Percentiles rank a stretch among this genome's conserved stretches.
Evolutionary conservation across 2,113 vertebrate species (phyloP).

Genomic region (Xiphorhynchus elegans): DNA sequence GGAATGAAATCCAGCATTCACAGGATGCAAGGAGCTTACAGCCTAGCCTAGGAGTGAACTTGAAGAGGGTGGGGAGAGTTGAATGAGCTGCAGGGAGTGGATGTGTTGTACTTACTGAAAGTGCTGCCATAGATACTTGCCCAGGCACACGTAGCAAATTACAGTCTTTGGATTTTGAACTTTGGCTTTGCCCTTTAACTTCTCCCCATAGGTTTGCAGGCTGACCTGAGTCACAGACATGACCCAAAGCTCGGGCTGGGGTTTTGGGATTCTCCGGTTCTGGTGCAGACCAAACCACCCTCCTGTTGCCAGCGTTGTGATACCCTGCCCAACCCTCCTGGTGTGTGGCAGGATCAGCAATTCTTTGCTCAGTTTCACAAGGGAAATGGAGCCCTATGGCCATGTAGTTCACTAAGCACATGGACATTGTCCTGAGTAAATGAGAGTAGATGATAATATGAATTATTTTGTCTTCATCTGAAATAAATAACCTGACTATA

Average conservation of each 20-base stretch:
- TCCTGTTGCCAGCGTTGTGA: neutral
- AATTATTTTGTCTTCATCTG: neutral
- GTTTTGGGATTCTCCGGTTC: neutral
- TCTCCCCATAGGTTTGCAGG: neutral
- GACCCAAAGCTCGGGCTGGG: neutral
- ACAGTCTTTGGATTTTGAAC: neutral
- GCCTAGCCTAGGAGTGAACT: neutral
- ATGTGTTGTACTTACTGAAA: accelerated
- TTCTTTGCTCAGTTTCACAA: neutral
- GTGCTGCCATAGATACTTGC: neutral
- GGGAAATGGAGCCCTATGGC: accelerated
- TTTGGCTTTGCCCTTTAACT: neutral
- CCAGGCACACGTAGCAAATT: neutral
- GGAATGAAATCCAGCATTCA: neutral
- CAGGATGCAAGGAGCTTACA: neutral
- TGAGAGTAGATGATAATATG: neutral
- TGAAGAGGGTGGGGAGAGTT: neutral
- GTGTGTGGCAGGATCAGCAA: neutral
- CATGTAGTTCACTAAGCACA: neutral
- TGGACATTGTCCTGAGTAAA: neutral
- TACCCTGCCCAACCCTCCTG: neutral
- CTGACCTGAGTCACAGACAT: accelerated
- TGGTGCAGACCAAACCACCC: neutral
- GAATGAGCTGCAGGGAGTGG: neutral
- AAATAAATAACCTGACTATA: neutral